Evolutionary conservation across 2,888 invertebrate genomes (phyloP), one percentile per base, ranked within the genome.

Genomic region (Galerucella pusilla): DNA sequence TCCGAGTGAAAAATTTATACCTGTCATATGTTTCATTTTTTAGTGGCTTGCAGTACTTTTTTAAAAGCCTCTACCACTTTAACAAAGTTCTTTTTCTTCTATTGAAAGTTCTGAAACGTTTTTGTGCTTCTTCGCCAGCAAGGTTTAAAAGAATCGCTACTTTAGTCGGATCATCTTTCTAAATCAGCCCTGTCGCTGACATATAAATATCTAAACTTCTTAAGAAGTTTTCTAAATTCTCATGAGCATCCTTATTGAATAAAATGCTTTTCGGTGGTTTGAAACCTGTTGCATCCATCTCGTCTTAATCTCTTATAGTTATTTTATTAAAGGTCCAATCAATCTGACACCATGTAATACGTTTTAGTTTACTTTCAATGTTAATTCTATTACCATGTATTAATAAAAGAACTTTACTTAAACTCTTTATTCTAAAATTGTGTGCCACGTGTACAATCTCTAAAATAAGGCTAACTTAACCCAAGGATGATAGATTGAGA

Each of bases 51-150:
- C 78, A 78, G 52, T 79, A 69, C 6, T 65, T 20, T 75, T 75
- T 28, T 59, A 79, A 77, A n/a, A 65, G 59, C 3, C 57, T 14
- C 4, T 75, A 46, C 11, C 76, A 75, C 46, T 65, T 57, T 0
- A 73, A 16, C 57, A 52, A 79, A 6, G 71, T 66, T 12, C 71
- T 75, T 78, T 46, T 0, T 54, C 72, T 5, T 73, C 64, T 35
- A 4, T 71, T 63, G 25, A 81, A 79, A 11, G 80, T 81, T 46
- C 46, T 46, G 46, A 46, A 46, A 11, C 46, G 46, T 46, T 46
- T 46, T 46, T 79, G 77, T 1, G 79, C 79, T 45, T 80, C 81
- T 42, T 78, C 74, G 3, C 79, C 78, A 4, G 76, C 77, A n/a
- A 64, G 42, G 49, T 79, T 52, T 52, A 52, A 52, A 52, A 52